Evolutionary conservation across 2,797 vertebrate genomes (phyloP).

Genomic region (Periophthalmus magnuspinnatus): DNA sequence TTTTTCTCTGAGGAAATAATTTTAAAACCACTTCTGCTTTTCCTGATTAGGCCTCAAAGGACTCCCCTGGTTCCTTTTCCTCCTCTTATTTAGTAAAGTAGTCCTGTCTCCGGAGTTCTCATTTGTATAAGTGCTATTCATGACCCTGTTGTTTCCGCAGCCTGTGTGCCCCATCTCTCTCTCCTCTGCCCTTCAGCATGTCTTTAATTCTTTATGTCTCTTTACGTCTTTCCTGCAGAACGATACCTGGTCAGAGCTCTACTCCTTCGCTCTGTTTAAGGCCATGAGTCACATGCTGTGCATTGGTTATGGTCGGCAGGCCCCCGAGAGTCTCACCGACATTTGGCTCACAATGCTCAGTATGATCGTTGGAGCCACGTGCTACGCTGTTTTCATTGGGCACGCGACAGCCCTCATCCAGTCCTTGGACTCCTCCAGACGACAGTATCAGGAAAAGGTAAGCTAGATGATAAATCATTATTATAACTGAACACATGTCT

Average conservation of each 20-base stretch:
- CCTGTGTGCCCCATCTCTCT: conserved; percentile 8
- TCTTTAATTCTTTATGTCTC: conserved; percentile 32
- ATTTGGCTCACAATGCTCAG: conserved; percentile 98
- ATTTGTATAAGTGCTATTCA: conserved; percentile 57
- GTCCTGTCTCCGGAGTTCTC: conserved; percentile 56
- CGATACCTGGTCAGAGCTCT: conserved; percentile 94
- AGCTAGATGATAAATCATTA: conserved; percentile 3
- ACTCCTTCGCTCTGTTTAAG: conserved; percentile 95
- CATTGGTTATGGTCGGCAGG: conserved; percentile 93
- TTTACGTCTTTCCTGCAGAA: conserved; percentile 78
- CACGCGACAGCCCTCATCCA: conserved; percentile 96
- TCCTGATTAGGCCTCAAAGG: conserved; percentile 70
- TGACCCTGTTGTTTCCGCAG: conserved; percentile 41
- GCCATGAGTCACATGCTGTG: conserved; percentile 99
- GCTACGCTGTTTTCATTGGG: conserved; percentile 96
- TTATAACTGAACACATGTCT: not conserved
- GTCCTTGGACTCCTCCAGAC: conserved; percentile 92
- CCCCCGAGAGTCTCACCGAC: conserved; percentile 92
- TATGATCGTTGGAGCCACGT: conserved; percentile 97
- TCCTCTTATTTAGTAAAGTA: conserved; percentile 45
- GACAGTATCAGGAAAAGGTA: conserved; percentile 98
- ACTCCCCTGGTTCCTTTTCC: conserved; percentile 57
- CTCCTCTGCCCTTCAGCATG: conserved; percentile 15
- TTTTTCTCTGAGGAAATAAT: conserved; percentile 63
- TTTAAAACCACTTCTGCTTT: conserved; percentile 56